Conservation (phyloP, 2,888 invertebrate species). For the Melitaea athalia region DNA sequence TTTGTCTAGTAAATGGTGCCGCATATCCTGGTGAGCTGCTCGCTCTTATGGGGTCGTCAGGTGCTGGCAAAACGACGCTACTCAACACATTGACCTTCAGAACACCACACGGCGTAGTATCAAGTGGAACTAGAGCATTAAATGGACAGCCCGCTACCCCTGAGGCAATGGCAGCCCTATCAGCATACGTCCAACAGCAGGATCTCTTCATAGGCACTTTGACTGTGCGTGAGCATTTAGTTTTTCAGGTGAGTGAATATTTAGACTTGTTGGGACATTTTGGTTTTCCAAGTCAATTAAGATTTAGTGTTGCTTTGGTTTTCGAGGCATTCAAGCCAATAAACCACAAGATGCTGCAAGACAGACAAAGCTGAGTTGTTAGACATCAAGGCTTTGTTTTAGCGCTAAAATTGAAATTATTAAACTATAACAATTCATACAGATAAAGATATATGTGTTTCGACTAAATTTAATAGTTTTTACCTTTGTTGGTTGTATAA, state of each 20-base stretch:
- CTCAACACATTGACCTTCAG: constrained; percentile 94
- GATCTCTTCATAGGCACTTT: constrained; percentile 95
- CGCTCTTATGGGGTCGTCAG: constrained; percentile 94
- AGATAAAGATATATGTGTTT: too few relatives aligned
- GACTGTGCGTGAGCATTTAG: constrained; percentile 93
- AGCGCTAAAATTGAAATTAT: not conserved
- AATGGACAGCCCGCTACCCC: constrained; percentile 90
- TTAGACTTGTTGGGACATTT: not conserved
- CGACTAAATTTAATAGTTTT: too few relatives aligned
- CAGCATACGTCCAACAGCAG: constrained; percentile 97
- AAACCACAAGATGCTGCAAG: not conserved
- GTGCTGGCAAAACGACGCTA: constrained; percentile 97
- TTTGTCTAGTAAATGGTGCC: constrained; percentile 86
- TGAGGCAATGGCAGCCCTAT: constrained; percentile 87
- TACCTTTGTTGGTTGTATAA: too few relatives aligned
- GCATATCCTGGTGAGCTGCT: constrained; percentile 93
- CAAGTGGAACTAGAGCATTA: constrained; percentile 83
- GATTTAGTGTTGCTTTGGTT: not conserved
- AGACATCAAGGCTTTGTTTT: not conserved
- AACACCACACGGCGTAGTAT: constrained; percentile 86
- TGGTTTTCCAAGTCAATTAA: constrained; percentile 35
- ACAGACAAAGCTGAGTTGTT: not conserved
- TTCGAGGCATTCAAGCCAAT: not conserved
- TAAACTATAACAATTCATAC: too few relatives aligned
- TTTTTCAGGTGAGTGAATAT: constrained; percentile 86